Conservation (phyloP, 2,113 vertebrate species). For the Acanthisitta chloris region DNA sequence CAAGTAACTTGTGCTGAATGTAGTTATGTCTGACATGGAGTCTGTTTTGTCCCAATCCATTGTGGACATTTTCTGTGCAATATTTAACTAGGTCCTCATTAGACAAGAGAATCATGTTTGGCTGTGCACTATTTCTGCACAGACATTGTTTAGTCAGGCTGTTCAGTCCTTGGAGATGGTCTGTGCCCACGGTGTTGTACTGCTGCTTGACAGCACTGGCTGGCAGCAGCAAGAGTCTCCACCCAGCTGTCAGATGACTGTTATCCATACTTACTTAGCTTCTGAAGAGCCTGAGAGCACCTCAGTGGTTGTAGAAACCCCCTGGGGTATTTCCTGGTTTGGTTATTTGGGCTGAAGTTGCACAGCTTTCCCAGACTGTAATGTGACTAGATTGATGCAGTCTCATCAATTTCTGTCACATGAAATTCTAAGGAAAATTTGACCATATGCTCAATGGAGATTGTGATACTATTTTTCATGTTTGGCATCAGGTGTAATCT, state of each 20-base stretch:
- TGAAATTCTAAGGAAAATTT: too few species aligned
- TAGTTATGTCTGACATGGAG: background rate
- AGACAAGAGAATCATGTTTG: background rate
- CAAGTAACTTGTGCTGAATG: background rate
- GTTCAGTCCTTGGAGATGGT: background rate
- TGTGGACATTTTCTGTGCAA: background rate
- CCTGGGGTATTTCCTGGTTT: too few species aligned
- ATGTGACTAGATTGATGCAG: too few species aligned
- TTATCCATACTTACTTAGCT: too few species aligned
- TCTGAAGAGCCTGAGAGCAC: too few species aligned
- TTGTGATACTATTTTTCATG: background rate
- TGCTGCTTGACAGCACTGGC: background rate
- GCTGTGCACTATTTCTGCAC: background rate
- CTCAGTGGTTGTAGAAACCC: too few species aligned
- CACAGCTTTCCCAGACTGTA: too few species aligned
- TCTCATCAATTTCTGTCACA: too few species aligned
- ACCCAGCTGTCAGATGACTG: background rate
- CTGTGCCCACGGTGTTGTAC: fast-evolving
- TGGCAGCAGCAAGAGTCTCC: background rate
- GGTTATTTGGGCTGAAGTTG: too few species aligned
- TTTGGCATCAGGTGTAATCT: too few species aligned
- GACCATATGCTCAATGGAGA: too few species aligned
- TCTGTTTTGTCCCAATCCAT: background rate
- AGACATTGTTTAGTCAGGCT: background rate
- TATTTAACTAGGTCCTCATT: background rate